These are phyloP conservation scores for Leptogaster cylindrica DNA, from an alignment of 2,888 invertebrate genomes.

Conservation along the genomic window DNA sequence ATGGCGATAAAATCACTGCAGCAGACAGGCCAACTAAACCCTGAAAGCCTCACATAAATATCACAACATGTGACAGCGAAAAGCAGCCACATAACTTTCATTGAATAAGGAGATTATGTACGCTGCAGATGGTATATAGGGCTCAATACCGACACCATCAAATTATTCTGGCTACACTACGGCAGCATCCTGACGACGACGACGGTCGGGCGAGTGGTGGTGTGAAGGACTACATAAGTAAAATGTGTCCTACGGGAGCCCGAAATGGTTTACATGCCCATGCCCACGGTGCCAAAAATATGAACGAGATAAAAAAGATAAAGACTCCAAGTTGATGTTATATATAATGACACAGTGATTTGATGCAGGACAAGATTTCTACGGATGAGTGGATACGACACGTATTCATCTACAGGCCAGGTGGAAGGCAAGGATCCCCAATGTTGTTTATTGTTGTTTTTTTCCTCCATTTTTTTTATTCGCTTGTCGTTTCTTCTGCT, in stretches of 20 bases:
- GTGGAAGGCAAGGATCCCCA: neutral
- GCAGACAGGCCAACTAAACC: slow-evolving; percentile 52
- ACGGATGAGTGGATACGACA: slow-evolving; percentile 27
- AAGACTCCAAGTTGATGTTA: slow-evolving; percentile 42
- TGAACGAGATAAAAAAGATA: slow-evolving; percentile 35
- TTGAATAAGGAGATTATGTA: slow-evolving; percentile 49
- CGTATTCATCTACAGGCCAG: slow-evolving; percentile 28
- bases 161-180: slow-evolving; percentile 18
- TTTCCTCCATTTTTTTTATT: too few relatives aligned
- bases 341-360: slow-evolving; percentile 44
- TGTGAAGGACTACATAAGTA: slow-evolving; percentile 21
- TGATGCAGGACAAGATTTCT: slow-evolving; percentile 44
- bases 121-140: slow-evolving; percentile 42
- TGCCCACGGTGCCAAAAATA: slow-evolving; percentile 23
- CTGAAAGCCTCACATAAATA: slow-evolving; percentile 53
- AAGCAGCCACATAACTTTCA: slow-evolving; percentile 53
- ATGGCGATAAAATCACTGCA: slow-evolving; percentile 53
- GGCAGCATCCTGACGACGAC: slow-evolving; percentile 11
- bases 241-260: slow-evolving; percentile 32
- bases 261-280: slow-evolving; percentile 29
- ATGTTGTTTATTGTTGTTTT: too few relatives aligned
- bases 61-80: slow-evolving; percentile 53
- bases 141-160: slow-evolving; percentile 35
- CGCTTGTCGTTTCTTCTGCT: neutral
- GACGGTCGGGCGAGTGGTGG: slow-evolving; percentile 1